phyloP scores from a whole-genome alignment of 1,140 invertebrate genomes.

The Caerostris extrusa region DNA sequence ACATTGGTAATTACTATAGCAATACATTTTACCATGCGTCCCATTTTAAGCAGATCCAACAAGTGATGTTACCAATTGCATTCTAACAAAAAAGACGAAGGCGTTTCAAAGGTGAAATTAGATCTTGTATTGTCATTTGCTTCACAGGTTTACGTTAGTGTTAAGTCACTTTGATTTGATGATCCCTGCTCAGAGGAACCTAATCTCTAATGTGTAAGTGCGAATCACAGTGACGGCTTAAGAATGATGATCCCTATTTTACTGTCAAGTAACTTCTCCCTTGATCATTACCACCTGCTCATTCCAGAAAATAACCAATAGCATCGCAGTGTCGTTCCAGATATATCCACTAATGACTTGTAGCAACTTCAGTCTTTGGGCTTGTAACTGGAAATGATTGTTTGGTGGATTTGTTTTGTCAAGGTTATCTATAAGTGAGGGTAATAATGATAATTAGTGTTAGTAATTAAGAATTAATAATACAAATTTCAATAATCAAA shows the following conservation, averaged over 20 bases:
- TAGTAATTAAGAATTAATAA: too few species aligned
- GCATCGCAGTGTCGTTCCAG: not conserved
- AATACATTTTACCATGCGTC: too few species aligned
- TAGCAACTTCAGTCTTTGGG: not conserved
- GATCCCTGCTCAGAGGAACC: not conserved
- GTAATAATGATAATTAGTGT: too few species aligned
- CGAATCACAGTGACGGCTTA: not conserved
- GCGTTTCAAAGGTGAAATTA: not conserved
- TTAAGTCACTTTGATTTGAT: slow-evolving; percentile 23
- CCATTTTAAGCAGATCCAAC: not conserved
- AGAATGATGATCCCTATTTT: slow-evolving; percentile 13
- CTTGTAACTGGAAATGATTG: not conserved
- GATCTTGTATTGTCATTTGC: slow-evolving; percentile 2
- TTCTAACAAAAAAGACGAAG: not conserved
- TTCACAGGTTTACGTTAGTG: not conserved
- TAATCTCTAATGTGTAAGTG: not conserved
- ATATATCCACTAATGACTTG: slow-evolving; percentile 11
- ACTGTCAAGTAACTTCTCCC: slow-evolving; percentile 27
- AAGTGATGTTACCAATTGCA: not conserved
- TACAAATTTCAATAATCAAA: too few species aligned
- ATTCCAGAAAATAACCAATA: not conserved
- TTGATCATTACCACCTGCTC: slow-evolving; percentile 46
- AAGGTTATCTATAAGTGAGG: too few species aligned
- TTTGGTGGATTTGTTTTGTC: not conserved
- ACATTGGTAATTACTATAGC: too few species aligned